These are phyloP conservation scores for Caenorhabditis sp. DNA, from an alignment of 2,888 invertebrate species.

Conservation along the genomic window DNA sequence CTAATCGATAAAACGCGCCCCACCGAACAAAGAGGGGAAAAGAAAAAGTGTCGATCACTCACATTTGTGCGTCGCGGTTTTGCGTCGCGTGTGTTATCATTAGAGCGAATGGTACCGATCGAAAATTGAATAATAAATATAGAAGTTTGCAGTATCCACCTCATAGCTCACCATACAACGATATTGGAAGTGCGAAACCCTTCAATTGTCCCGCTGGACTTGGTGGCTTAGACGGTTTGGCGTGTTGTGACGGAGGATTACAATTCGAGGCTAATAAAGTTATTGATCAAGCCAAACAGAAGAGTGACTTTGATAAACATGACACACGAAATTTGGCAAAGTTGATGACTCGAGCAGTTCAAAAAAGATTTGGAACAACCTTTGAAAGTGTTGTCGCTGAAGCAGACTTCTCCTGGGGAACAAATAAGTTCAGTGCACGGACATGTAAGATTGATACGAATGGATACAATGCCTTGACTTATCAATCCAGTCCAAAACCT, in stretches of 20 bases:
- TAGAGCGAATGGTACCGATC: too few relatives aligned
- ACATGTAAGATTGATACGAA: constrained; percentile 37
- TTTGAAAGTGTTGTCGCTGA: constrained; percentile 37
- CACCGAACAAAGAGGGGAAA: too few relatives aligned
- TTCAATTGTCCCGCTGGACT: constrained; percentile 39
- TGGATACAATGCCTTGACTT: constrained; percentile 33
- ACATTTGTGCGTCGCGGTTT: too few relatives aligned
- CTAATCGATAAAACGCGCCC: too few relatives aligned
- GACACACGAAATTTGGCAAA: constrained; percentile 34
- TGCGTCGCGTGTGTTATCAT: too few relatives aligned
- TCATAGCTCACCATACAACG: constrained; percentile 21
- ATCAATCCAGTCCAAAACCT: constrained; percentile 41
- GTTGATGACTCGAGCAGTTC: constrained; percentile 29
- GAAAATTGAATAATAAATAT: too few relatives aligned
- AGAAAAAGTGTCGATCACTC: too few relatives aligned
- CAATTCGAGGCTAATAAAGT: constrained; percentile 38
- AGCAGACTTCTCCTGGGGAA: constrained; percentile 37
- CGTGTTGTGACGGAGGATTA: constrained; percentile 46
- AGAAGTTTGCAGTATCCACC: constrained; percentile 38
- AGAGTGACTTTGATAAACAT: constrained; percentile 38
- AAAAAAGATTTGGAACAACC: constrained; percentile 38
- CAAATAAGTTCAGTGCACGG: constrained; percentile 34
- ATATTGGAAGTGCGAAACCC: constrained; percentile 44
- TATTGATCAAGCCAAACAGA: constrained; percentile 37
- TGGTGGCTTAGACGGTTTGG: constrained; percentile 16